Percentiles rank a stretch among this genome's conserved stretches.
These are phyloP conservation scores for Protobothrops mucrosquamatus DNA, from an alignment of 2,113 vertebrate species.

Conservation along the genomic window DNA sequence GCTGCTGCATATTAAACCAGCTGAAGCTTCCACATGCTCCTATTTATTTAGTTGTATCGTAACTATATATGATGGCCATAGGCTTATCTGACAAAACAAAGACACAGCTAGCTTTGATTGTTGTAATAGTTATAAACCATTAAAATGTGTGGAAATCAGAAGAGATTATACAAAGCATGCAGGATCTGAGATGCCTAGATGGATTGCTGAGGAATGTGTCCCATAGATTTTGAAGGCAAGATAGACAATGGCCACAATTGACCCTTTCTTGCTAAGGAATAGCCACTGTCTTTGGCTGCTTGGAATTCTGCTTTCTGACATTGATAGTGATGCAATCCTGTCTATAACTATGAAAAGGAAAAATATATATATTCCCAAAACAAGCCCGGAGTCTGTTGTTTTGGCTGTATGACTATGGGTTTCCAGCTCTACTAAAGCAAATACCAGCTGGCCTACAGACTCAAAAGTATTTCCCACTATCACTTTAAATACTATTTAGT, in stretches of 20 bases:
- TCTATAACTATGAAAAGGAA: neutral
- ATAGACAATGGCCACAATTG: no score
- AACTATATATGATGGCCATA: neutral
- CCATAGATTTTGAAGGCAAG: neutral
- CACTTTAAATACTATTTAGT: neutral
- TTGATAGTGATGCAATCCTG: neutral
- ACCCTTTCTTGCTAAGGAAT: neutral
- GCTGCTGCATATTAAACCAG: neutral
- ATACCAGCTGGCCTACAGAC: conserved; percentile 6
- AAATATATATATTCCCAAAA: neutral
- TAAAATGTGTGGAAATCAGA: neutral
- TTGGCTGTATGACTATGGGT: neutral
- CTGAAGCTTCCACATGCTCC: neutral
- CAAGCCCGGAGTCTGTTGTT: neutral
- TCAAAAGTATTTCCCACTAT: neutral
- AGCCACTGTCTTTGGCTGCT: neutral
- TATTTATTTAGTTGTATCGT: neutral
- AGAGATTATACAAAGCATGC: neutral
- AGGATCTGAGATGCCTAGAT: neutral
- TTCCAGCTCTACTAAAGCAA: conserved; percentile 2
- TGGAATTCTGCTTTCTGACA: neutral
- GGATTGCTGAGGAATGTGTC: neutral
- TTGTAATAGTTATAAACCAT: neutral
- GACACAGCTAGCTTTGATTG: neutral
- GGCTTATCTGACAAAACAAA: neutral